phyloP scores from a whole-genome alignment of 2,888 invertebrate species.

The Ypsolopha sequella region DNA sequence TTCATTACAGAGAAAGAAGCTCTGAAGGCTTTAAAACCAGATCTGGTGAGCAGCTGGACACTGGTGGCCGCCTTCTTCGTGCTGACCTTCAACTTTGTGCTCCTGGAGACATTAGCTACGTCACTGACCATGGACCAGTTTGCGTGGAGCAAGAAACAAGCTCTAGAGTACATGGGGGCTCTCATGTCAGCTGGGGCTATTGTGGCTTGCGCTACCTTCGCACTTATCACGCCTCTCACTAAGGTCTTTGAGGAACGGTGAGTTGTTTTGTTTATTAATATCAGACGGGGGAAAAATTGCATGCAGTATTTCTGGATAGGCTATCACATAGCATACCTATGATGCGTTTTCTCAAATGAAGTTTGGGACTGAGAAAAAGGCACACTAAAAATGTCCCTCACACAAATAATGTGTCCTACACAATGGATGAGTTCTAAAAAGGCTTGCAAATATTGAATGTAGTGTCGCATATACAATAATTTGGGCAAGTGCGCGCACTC shows the following conservation, averaged over 20 bases:
- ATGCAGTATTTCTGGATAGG: not conserved
- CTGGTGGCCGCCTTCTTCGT: constrained; percentile 86
- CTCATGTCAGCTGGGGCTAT: constrained; percentile 85
- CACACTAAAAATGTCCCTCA: no score
- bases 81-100: constrained; percentile 88
- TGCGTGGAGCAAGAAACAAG: constrained; percentile 83
- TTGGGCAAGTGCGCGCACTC: no score
- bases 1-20: constrained; percentile 77
- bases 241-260: constrained; percentile 79
- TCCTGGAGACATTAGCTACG: constrained; percentile 88
- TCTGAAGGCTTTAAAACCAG: constrained; percentile 76
- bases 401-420: no score
- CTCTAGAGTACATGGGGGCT: constrained; percentile 85
- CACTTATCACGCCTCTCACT: constrained; percentile 78
- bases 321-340: not conserved
- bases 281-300: not conserved
- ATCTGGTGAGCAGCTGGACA: constrained; percentile 82
- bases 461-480: no score
- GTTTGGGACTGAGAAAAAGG: no score
- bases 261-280: not conserved
- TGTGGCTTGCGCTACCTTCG: constrained; percentile 81
- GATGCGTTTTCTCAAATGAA: no score
- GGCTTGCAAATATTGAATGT: no score
- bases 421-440: no score
- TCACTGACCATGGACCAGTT: constrained; percentile 91